Percentiles rank a stretch among this genome's conserved stretches.
Conservation (phyloP, 2,797 vertebrate genomes). For the Rhabdomys pumilio region DNA sequence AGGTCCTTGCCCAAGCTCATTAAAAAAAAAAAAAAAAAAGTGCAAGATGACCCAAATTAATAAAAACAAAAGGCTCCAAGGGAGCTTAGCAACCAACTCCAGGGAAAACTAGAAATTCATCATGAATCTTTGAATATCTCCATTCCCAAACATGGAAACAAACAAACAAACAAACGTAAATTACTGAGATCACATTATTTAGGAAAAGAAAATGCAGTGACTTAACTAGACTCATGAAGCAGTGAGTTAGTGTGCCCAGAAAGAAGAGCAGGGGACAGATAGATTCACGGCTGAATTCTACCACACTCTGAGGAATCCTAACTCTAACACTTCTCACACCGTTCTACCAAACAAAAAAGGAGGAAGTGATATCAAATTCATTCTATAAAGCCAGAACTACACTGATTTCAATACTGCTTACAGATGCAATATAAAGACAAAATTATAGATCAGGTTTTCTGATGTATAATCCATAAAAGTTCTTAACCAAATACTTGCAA, state of each 20-base stretch:
- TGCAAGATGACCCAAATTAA: not conserved
- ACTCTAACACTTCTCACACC: not conserved
- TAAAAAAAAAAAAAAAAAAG: not conserved
- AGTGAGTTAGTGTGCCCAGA: not conserved
- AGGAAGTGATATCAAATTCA: not conserved
- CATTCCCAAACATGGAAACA: not conserved
- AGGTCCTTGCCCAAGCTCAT: not conserved
- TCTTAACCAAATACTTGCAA: not conserved
- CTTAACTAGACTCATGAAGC: not conserved
- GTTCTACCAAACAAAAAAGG: not conserved
- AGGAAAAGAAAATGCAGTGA: not conserved
- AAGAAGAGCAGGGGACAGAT: not conserved
- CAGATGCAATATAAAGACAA: not conserved
- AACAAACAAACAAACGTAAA: not conserved
- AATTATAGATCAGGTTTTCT: not conserved
- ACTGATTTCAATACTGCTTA: not conserved
- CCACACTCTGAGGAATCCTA: not conserved
- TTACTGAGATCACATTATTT: not conserved
- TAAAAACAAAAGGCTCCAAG: not conserved
- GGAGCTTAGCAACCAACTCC: not conserved
- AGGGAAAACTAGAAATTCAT: not conserved
- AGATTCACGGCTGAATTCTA: not conserved
- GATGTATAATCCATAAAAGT: not conserved
- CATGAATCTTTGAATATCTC: not conserved
- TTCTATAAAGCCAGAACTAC: not conserved